Conservation (phyloP, 2,888 invertebrate genomes). For the Platycheirus rosarum region DNA sequence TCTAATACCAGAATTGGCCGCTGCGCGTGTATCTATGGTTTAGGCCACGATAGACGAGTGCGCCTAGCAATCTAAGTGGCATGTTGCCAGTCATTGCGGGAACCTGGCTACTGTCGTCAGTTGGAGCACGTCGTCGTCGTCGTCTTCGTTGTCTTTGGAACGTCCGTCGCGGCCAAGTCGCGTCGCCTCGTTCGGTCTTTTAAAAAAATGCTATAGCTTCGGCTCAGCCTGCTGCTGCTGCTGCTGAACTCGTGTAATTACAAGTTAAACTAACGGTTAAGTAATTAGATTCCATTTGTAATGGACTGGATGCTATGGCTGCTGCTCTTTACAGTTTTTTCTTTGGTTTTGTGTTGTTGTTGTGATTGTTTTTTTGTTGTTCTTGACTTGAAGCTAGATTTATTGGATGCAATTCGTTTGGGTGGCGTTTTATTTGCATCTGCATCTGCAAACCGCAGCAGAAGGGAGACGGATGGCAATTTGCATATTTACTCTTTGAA, state of each 20-base stretch:
- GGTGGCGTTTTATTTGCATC: constrained; percentile 64
- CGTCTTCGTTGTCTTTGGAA: constrained; percentile 21
- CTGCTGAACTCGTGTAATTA: constrained; percentile 73
- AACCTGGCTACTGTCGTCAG: constrained; percentile 63
- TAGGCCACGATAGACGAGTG: constrained; percentile 32
- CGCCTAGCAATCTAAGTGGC: constrained; percentile 60
- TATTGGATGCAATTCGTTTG: constrained; percentile 65
- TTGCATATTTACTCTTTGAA: constrained; percentile 50
- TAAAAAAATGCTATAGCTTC: constrained; percentile 15
- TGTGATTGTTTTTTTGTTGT: constrained; percentile 33
- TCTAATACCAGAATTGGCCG: constrained; percentile 47
- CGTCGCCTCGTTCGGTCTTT: constrained; percentile 35
- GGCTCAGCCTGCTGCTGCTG: constrained; percentile 6
- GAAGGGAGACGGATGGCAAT: constrained; percentile 9
- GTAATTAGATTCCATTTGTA: constrained; percentile 76
- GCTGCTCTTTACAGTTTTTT: constrained; percentile 53
- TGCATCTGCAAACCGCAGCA: background rate
- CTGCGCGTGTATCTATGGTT: constrained; percentile 4
- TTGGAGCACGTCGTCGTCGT: constrained; percentile 33
- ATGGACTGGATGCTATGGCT: constrained; percentile 64
- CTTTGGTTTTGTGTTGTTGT: constrained; percentile 7
- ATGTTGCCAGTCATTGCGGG: constrained; percentile 68
- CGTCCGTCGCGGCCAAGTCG: constrained; percentile 4
- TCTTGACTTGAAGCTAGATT: constrained; percentile 53
- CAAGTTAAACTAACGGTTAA: constrained; percentile 75